Evolutionary conservation across 2,113 vertebrate genomes (phyloP).

Genomic region (Prunella himalayana): DNA sequence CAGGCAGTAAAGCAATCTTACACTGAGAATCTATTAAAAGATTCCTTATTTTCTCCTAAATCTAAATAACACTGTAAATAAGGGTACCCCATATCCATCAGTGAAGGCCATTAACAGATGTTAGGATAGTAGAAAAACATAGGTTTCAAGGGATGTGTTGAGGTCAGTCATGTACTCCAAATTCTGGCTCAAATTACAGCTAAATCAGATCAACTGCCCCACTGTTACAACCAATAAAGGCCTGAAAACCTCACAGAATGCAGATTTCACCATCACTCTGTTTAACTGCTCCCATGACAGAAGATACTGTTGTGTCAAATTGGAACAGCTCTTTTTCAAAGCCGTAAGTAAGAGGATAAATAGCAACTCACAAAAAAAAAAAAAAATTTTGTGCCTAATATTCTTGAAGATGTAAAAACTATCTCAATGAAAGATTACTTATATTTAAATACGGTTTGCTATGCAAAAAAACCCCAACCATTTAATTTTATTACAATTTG

Average conservation of each 20-base stretch:
- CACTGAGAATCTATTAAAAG: neutral
- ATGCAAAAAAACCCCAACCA: neutral
- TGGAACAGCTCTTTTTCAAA: neutral
- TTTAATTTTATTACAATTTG: neutral
- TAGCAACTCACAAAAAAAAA: neutral
- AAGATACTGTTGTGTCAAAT: neutral
- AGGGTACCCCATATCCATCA: neutral
- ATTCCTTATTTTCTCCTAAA: neutral
- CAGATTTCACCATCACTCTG: neutral
- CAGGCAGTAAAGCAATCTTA: neutral
- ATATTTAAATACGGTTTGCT: neutral
- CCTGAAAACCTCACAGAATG: neutral
- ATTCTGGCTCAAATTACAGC: neutral
- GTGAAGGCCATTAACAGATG: neutral
- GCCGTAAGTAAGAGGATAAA: neutral
- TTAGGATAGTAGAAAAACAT: neutral
- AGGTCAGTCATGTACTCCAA: neutral
- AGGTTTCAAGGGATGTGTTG: neutral
- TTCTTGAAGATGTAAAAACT: neutral
- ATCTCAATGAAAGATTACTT: neutral
- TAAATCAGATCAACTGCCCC: neutral
- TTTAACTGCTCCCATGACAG: neutral
- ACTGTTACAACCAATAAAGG: neutral
- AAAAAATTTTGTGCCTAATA: neutral
- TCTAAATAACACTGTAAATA: neutral